Base-by-base conservation (phyloP, 2,797 vertebrate genomes). In the Pagetopsis macropterus region DNA sequence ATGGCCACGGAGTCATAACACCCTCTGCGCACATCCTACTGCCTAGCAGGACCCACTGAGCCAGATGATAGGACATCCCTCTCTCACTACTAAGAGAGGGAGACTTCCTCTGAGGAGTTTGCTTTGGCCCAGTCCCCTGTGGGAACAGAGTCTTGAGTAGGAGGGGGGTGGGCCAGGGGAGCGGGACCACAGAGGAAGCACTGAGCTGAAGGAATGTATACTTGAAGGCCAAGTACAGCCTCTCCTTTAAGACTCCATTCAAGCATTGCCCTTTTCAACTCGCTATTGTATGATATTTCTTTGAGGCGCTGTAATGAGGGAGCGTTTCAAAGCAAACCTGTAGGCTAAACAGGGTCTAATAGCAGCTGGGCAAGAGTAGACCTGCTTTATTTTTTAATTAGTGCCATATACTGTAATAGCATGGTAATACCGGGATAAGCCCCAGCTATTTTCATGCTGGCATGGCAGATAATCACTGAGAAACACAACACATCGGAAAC, bases 161-260 rank as follows among this genome's bases (percentile, higher is more conserved):
- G 88, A 87, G 83, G 84, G 88, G 85, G 84, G 85, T 73, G 88
- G 82, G 91, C 80, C 87, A 84, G 82, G 87, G 86, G 87, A 84
- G 84, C 77, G 86, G 89, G 93, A 92, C 91, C 92, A 93, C 92
- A 94, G 92, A 94, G 93, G 93, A 94, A 93, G 92, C 93, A 92
- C 91, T 91, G 93, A 94, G 90, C 89, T 90, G 90, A 84, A 93
- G 94, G 94, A 95, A 94, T 94, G 93, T 90, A 86, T 90, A 91
- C 90, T 93, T 91, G 92, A 94, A 94, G 93, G 94, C 94, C 94
- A 95, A 95, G 94, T 94, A 90, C 93, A 91, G 89, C 91, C 93
- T 92, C 90, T 90, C 89, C 91, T 93, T 93, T 85, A 92, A 92
- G 88, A 87, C 90, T 92, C 91, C 92, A 94, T 95, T 94, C 92